Percentiles rank a stretch among this genome's conserved stretches.
phyloP scores from a whole-genome alignment of 2,888 invertebrate genomes.

The Tanaodytes sp. region DNA sequence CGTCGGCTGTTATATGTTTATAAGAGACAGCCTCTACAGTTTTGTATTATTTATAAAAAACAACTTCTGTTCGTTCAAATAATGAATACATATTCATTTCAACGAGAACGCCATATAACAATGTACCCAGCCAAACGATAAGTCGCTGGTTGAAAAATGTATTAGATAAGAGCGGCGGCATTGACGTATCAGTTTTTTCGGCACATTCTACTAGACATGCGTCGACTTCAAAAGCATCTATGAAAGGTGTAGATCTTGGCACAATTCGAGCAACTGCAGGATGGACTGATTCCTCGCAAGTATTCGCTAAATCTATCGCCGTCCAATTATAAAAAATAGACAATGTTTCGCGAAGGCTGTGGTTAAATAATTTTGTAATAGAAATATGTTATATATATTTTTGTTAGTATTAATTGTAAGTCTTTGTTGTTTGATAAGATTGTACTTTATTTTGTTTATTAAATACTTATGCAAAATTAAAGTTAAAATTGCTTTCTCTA shows the following conservation, averaged over 20 bases:
- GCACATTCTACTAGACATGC: no score
- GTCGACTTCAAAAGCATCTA: no score
- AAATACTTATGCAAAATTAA: not conserved
- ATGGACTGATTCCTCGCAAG: no score
- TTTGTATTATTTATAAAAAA: no score
- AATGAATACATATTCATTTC: no score
- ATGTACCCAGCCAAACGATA: not conserved
- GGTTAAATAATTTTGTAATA: not conserved
- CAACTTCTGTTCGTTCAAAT: no score
- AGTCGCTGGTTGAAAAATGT: not conserved
- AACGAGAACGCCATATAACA: not conserved
- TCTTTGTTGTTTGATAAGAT: not conserved
- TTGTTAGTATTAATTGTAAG: not conserved
- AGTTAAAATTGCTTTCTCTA: slow-evolving; percentile 13
- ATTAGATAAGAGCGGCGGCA: not conserved
- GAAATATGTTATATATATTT: no score
- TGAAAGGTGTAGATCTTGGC: no score
- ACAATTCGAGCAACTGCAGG: no score
- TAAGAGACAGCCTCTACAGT: no score
- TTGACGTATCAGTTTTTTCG: no score
- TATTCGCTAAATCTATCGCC: not conserved
- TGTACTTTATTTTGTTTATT: not conserved
- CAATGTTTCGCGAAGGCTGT: slow-evolving; percentile 1
- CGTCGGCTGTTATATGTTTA: no score
- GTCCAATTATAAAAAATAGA: not conserved